Evolutionary conservation across 2,888 invertebrate genomes (phyloP).

Genomic region (Coenonympha glycerion): DNA sequence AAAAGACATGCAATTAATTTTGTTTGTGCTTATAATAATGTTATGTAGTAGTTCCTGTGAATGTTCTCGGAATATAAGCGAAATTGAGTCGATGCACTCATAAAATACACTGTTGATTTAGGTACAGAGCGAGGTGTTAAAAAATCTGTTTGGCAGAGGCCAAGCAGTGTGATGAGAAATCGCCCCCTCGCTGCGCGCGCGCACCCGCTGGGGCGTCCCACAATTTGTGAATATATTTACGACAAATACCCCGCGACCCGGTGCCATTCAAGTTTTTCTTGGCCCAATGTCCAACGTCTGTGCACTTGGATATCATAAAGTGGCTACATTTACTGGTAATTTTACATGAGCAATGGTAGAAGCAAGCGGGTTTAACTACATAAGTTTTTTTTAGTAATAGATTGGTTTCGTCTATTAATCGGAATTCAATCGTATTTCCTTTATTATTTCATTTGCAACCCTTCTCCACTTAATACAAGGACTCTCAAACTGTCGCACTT

Average conservation of each 20-base stretch:
- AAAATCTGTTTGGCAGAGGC: slow-evolving; percentile 68
- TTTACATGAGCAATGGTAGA: neutral
- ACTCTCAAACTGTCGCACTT: too few species aligned
- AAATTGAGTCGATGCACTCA: slow-evolving; percentile 50
- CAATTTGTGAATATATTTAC: slow-evolving; percentile 72
- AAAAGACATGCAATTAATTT: slow-evolving; percentile 4
- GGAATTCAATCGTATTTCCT: too few species aligned
- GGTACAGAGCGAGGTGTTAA: slow-evolving; percentile 67
- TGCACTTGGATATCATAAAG: slow-evolving; percentile 4
- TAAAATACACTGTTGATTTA: slow-evolving; percentile 68
- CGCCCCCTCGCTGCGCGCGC: slow-evolving; percentile 67
- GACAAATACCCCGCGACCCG: slow-evolving; percentile 63
- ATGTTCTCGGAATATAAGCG: slow-evolving; percentile 15
- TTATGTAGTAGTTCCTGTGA: slow-evolving; percentile 17
- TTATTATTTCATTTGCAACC: too few species aligned
- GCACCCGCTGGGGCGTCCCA: slow-evolving; percentile 64
- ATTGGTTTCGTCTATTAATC: too few species aligned
- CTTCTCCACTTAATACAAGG: too few species aligned
- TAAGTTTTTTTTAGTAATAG: too few species aligned
- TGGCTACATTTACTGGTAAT: neutral
- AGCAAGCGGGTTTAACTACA: too few species aligned
- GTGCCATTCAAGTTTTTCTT: slow-evolving; percentile 54
- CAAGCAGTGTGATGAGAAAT: slow-evolving; percentile 69
- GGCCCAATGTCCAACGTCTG: slow-evolving; percentile 12
- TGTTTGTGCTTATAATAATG: slow-evolving; percentile 4